Base-by-base conservation (phyloP, 92 coral and sea anemone genomes). In the Porites lobata region DNA sequence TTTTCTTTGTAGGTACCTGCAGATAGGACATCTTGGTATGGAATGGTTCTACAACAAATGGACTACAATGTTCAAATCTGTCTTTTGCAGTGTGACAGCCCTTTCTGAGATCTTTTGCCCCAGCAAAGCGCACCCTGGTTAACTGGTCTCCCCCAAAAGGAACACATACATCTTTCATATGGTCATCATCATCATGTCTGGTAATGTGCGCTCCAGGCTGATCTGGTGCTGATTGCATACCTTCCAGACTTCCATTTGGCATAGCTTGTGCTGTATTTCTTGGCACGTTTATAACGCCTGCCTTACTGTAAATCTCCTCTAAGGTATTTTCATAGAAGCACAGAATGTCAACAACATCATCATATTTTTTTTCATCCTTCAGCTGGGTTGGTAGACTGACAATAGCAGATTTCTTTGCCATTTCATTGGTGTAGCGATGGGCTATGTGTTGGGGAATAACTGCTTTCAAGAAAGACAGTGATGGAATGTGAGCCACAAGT, bases 101-200 rank as follows among this genome's bases (percentile, higher is more conserved):
- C 32, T 38, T 59, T 1, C 88, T 61, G 17, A 92, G 83, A 82
- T 89, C 90, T 80, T 88, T 88, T 5, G 90, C 88, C 47, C 95
- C 92, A 47, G 86, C 90, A 85, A 92, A 92, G 50, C 88, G 80
- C 18, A 88, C 92, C 20, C 95, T 85, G 6, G 92, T 92, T n/a
- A 89, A n/a, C 83, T 89, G 92, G 76, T 92, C 92, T 20, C 92
- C 94, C 1, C 90, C 92, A 80, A 80, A 88, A 7, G 89, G 94
- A 54, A 92, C 92, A 51, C 75, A 65, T 22, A 89, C 88, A 18
- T 81, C 78, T 50, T 86, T 89, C 92, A 89, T 88, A 69, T 85
- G 85, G 75, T 92, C 95, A 8, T 81, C 56, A 7, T 17, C 58
- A 74, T 86, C 94, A 57, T 76, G 21, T 86, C 9, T 71, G 32